Percentiles rank a stretch among this genome's conserved stretches.
Evolutionary conservation across 92 coral and sea anemone genomes (phyloP).

Genomic region (Epizoanthus stellaris): DNA sequence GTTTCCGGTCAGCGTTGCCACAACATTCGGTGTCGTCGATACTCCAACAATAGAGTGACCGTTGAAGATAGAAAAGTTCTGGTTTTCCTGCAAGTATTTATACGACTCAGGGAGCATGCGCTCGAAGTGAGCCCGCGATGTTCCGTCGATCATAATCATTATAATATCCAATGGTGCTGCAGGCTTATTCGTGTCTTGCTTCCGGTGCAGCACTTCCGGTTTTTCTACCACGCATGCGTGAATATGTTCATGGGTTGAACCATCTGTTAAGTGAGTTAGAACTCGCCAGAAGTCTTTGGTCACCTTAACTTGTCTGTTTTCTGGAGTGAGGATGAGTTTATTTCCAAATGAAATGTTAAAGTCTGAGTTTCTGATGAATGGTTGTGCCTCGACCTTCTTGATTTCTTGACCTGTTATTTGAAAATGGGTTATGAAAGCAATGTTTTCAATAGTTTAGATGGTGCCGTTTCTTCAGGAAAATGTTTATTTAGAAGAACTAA

Average conservation of each 20-base stretch:
- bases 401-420: neutral
- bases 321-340: neutral
- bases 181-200: slow-evolving; percentile 2
- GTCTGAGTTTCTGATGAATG: slow-evolving; percentile 9
- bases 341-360: slow-evolving; percentile 15
- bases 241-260: slow-evolving; percentile 42
- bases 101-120: slow-evolving; percentile 72
- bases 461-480: neutral
- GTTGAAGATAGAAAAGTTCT: slow-evolving; percentile 55
- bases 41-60: slow-evolving; percentile 79
- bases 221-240: slow-evolving; percentile 76
- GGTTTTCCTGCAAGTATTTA: slow-evolving; percentile 54
- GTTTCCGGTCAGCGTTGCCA: slow-evolving; percentile 73
- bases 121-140: slow-evolving; percentile 84
- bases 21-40: slow-evolving; percentile 65
- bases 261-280: slow-evolving; percentile 30
- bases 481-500: neutral
- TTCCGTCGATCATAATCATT: slow-evolving; percentile 66
- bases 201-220: slow-evolving; percentile 66
- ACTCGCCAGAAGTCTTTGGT: slow-evolving; percentile 61
- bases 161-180: slow-evolving; percentile 66
- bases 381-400: slow-evolving; percentile 3
- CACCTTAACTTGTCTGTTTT: slow-evolving; percentile 2
- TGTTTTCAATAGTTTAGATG: no score
- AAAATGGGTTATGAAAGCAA: no score